Base-by-base conservation (phyloP, 2,797 vertebrate species). In the Rhyacichthys aspro region DNA sequence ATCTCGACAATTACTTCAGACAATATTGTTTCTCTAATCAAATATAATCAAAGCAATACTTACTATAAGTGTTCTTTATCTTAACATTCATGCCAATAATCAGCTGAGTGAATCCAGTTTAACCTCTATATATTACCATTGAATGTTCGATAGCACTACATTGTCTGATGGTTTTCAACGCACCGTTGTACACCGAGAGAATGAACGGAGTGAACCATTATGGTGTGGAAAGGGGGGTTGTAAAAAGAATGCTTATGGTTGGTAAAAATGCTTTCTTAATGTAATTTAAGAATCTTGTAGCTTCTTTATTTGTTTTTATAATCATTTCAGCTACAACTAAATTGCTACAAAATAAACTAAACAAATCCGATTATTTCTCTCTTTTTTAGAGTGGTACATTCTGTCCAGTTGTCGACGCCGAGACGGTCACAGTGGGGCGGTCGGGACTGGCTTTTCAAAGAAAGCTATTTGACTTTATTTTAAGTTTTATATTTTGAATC, bases 321-420 rank as follows among this genome's bases (percentile, higher is more conserved):
- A 10, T 33, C 5, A 48, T 34, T 15, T n/a, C 34, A 9, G 9
- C 4, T 10, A 34, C 9, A 8, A 7, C 11, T 1, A 8, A 37
- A 18, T 18, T 1, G 2, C 19, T 23, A 23, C 2, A 23, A 2
- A 23, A 2, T 23, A 1, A 1, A 7, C 32, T 42, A 0, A 9
- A 3, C 0, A 23, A 23, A 39, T 14, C 9, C 11, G 55, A 39
- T 59, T 23, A 64, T 71, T 55, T 45, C 43, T 61, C 1, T 49
- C 44, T 54, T 52, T 19, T 36, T 39, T 59, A 2, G 8, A 59
- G 8, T 85, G 63, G 84, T 70, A 17, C 52, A 5, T 64, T 74
- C 85, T 85, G 79, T 72, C 82, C 64, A 84, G 83, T 79, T 82
- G 82, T 84, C 81, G 41, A 61, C 67, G 28, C 55, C 7, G 19